Evolutionary conservation across 2,888 invertebrate species (phyloP).

Genomic region (Agrochola litura): DNA sequence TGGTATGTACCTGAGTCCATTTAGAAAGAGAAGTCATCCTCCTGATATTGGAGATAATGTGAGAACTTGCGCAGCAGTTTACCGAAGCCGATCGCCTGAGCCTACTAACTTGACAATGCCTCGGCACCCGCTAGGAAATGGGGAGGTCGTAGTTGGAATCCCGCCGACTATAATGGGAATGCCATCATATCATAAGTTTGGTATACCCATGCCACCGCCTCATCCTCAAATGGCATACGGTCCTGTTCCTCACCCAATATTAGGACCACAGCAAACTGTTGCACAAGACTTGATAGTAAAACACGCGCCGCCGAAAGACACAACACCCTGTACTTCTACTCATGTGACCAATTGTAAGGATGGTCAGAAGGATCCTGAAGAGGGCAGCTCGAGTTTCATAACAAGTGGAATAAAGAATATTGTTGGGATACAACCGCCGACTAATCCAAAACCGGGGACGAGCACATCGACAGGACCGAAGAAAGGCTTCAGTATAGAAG

Average conservation of each 20-base stretch:
- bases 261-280: conserved; percentile 88
- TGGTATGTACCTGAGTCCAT: conserved; percentile 88
- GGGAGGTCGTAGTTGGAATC: conserved; percentile 83
- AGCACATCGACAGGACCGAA: conserved; percentile 92
- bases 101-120: conserved; percentile 89
- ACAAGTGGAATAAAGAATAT: conserved; percentile 88
- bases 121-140: conserved; percentile 78
- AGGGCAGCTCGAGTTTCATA: conserved; percentile 82
- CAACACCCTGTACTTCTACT: conserved; percentile 82
- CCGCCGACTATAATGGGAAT: conserved; percentile 85
- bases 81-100: conserved; percentile 86
- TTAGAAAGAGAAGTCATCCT: conserved; percentile 90
- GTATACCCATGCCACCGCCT: conserved; percentile 86
- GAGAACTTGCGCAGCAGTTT: conserved; percentile 83
- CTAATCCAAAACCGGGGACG: conserved; percentile 88
- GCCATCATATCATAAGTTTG: conserved; percentile 88
- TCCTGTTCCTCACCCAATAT: conserved; percentile 80
- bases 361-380: conserved; percentile 76
- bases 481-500: conserved; percentile 97
- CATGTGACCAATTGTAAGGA: conserved; percentile 83
- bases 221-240: conserved; percentile 86
- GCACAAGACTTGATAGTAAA: conserved; percentile 90
- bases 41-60: conserved; percentile 87
- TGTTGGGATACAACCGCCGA: conserved; percentile 87
- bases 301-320: conserved; percentile 88